Conservation (phyloP, 2,113 vertebrate species). For the Aleadryas rufinucha region DNA sequence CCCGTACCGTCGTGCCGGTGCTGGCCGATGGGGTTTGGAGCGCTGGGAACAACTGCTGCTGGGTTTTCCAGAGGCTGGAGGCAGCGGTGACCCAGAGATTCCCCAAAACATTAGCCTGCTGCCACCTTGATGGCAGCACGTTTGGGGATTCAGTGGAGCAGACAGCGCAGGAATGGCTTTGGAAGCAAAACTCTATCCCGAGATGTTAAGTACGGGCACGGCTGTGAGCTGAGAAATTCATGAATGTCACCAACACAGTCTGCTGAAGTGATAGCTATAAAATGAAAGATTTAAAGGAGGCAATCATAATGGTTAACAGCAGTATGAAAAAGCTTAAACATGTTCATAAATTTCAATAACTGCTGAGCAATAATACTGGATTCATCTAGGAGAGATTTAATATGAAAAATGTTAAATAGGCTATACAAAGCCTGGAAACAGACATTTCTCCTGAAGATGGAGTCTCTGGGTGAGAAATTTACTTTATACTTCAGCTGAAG, state of each 20-base stretch:
- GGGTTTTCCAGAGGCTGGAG: not conserved
- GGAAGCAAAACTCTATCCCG: not conserved
- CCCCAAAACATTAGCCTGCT: not conserved
- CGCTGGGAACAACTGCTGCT: not conserved
- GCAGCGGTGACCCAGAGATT: not conserved
- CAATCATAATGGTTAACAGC: constrained; percentile 42
- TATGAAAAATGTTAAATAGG: constrained; percentile 53
- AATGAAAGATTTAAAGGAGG: constrained; percentile 35
- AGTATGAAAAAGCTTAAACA: constrained; percentile 37
- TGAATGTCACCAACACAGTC: not conserved
- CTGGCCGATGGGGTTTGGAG: not conserved
- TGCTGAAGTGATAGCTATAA: constrained; percentile 31
- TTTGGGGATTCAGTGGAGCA: not conserved
- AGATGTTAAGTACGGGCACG: rapidly evolving
- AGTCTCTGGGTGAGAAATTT: constrained; percentile 42
- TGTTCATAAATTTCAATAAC: constrained; percentile 58
- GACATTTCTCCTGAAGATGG: constrained; percentile 23
- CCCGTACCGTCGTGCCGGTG: not conserved
- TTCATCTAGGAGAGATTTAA: constrained; percentile 47
- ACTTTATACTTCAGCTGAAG: constrained; percentile 22
- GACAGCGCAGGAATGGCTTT: not conserved
- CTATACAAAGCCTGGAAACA: constrained; percentile 8
- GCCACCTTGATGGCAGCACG: not conserved
- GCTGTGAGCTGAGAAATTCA: not conserved
- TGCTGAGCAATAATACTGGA: constrained; percentile 36